Evolutionary conservation across 2,797 vertebrate species (phyloP), one percentile per base, ranked within the genome.

Genomic region (Eutrigla gurnardus): DNA sequence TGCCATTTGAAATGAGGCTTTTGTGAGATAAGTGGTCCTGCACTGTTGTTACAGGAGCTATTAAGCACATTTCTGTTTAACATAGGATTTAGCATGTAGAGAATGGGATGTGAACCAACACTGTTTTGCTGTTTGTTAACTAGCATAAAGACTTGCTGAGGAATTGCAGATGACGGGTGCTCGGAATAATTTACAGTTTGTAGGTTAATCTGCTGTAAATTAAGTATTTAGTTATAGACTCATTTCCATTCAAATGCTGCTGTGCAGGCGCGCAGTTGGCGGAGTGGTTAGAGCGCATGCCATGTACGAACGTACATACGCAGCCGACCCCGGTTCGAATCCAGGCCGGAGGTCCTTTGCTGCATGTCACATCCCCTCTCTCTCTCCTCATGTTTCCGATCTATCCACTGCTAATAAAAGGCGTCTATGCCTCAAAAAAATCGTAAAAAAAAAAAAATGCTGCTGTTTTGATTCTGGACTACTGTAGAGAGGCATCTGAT

Each of bases 1-100:
- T 69, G 57, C 46, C 58, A 77, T 60, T 25, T 65, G 11, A 80
- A 77, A 73, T 53, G 50, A 57, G 42, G 65, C 25, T 60, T 69
- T 76, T 76, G 40, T 32, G 49, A 67, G 50, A 57, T 73, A 45
- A 58, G 54, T 65, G 64, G 43, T 50, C 36, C 79, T 70, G 74
- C 64, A 54, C 43, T 59, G 60, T 47, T 58, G 40, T 68, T 47
- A 50, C 47, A n/a, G 39, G 52, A 76, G 66, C 52, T 68, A 60
- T 55, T 54, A 68, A 65, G 61, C 9, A 45, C 1, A 57, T 62
- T 55, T 68, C 17, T 35, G 13, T 63, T 61, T 25, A 62, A 61
- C 35, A 49, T 35, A 65, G 50, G 49, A 32, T 75, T 54, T 36
- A 75, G 43, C 52, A 40, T 78, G 33, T 45, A 52, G 55, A 65